Conservation (phyloP, 2,113 vertebrate species). For the Grallaria varia region DNA sequence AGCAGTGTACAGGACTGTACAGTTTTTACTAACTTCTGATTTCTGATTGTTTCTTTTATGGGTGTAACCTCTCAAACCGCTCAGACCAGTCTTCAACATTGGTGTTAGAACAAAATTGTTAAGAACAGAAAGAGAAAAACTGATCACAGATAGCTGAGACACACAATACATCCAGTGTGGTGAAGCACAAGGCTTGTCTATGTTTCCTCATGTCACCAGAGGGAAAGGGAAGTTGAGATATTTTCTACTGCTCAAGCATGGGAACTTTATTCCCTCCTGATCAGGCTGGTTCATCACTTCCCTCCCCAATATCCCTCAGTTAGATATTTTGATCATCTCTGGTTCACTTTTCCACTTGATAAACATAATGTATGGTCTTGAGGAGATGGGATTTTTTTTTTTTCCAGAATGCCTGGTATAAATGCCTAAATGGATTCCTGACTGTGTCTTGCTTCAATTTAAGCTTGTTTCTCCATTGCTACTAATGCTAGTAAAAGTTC, state of each 20-base stretch:
- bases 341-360: not conserved
- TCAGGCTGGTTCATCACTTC: not conserved
- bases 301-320: not conserved
- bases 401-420: not conserved
- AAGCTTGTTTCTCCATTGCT: not conserved
- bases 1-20: not conserved
- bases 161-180: too few relatives aligned
- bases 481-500: not conserved
- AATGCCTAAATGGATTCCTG: not conserved
- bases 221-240: not conserved
- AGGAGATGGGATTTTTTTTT: not conserved
- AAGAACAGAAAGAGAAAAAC: not conserved
- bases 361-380: not conserved
- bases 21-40: not conserved
- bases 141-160: not conserved
- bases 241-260: not conserved
- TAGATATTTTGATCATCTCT: not conserved
- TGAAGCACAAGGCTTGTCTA: not conserved
- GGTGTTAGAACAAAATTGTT: not conserved
- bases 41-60: not conserved
- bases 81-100: not conserved
- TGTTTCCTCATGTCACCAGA: not conserved
- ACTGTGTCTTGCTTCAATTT: not conserved
- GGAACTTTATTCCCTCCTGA: not conserved
- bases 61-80: not conserved